Conservation (phyloP, 2,888 invertebrate genomes). For the Osmoderma eremita region DNA sequence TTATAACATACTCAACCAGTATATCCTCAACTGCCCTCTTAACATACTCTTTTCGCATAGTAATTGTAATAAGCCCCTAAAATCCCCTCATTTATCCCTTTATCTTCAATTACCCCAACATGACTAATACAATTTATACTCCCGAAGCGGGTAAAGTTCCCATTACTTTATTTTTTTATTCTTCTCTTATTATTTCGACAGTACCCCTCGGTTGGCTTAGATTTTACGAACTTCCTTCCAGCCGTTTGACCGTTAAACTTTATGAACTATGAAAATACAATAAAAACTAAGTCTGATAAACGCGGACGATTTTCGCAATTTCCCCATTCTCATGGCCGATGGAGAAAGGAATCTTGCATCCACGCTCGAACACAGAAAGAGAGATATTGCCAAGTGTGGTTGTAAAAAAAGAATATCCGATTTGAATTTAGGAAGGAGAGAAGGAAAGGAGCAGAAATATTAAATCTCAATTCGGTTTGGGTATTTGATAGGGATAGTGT, state of each 20-base stretch:
- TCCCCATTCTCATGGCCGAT: constrained; percentile 4
- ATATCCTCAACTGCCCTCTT: no score
- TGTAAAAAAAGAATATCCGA: constrained; percentile 26
- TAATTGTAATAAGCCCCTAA: no score
- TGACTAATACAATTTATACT: constrained; percentile 18
- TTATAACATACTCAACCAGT: no score
- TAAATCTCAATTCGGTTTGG: no score
- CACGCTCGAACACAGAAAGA: constrained; percentile 1
- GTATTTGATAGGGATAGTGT: no score
- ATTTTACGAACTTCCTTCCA: constrained; percentile 22
- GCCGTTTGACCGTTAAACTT: constrained; percentile 25
- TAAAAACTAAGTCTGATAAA: constrained; percentile 35
- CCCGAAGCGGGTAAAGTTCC: background rate
- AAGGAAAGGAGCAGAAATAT: no score
- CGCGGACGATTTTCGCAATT: constrained; percentile 8
- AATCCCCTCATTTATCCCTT: no score
- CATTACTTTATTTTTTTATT: background rate
- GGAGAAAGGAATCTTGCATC: constrained; percentile 5
- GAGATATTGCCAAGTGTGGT: background rate
- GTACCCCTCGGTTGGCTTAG: constrained; percentile 18
- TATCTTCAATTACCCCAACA: constrained; percentile 13
- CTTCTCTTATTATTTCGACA: no score
- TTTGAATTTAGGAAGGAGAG: constrained; percentile 29
- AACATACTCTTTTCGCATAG: no score
- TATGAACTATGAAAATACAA: constrained; percentile 35